phyloP scores from a whole-genome alignment of 2,113 vertebrate genomes.

The Oceanodroma tethys region DNA sequence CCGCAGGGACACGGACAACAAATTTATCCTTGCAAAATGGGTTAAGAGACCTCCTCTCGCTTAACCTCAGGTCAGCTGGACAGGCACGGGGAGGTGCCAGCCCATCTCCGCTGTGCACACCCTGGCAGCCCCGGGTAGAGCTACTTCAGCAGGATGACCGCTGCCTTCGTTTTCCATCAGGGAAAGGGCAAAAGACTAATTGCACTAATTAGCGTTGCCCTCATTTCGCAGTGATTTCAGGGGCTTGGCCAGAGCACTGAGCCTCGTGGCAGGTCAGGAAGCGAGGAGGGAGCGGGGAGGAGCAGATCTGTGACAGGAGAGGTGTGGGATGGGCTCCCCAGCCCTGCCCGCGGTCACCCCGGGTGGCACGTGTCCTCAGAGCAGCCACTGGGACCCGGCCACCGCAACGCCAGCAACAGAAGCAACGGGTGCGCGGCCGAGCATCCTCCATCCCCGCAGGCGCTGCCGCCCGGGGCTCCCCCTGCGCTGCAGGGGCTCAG shows the following conservation, averaged over 20 bases:
- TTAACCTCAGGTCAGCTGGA: background rate
- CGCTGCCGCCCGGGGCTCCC: fast-evolving
- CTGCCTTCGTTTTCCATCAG: background rate
- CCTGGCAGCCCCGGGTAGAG: background rate
- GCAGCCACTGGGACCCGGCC: fast-evolving
- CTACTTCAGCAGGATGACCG: fast-evolving
- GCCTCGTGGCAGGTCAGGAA: background rate
- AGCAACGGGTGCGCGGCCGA: fast-evolving
- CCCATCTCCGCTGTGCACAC: fast-evolving
- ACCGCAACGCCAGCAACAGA: fast-evolving
- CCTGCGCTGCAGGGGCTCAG: fast-evolving
- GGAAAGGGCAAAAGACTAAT: constrained; percentile 28
- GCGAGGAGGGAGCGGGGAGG: fast-evolving
- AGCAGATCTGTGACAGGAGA: background rate
- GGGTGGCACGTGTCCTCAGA: fast-evolving
- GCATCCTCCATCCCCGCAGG: background rate
- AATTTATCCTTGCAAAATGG: background rate
- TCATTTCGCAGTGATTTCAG: background rate
- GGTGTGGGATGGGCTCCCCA: background rate
- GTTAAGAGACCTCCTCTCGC: background rate
- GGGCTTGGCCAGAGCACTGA: background rate
- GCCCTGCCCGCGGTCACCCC: fast-evolving
- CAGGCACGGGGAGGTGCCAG: background rate
- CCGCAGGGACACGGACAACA: background rate
- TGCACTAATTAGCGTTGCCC: background rate